Evolutionary conservation across 2,888 invertebrate genomes (phyloP), one percentile per base, ranked within the genome.

Genomic region (Zhuqinia jingwanae): DNA sequence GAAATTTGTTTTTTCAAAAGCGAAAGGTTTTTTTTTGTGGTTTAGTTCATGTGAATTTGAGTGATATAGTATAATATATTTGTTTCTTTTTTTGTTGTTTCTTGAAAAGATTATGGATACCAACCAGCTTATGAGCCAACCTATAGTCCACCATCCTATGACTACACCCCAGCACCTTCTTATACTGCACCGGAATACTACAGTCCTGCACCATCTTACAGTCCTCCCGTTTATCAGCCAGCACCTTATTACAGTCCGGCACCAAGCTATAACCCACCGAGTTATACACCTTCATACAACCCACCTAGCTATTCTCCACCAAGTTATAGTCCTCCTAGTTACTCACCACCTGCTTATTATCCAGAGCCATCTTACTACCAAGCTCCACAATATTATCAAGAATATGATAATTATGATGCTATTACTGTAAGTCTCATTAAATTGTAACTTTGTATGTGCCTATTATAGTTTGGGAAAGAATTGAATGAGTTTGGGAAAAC

Each of bases 351-450:
- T 36, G 70, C 77, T 13, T 80, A 78, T 56, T 80, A 65, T 58
- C 73, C 79, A 53, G 25, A 56, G 15, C 87, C 87, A 30, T 70
- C 45, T 58, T 82, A 83, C 50, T 87, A 77, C 22, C 83, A 73
- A 20, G 45, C 85, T 25, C 88, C 89, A 0, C 83, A 88, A 30
- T 90, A 89, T 75, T 88, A 89, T 68, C 84, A 87, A 22, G 90
- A 90, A 78, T 88, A 88, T 45, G 88, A 88, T 53, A 89, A 87
- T 70, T 89, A 89, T 63, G 89, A 90, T 42, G 89, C 90, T 45
- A 85, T 90, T 27, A 87, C 87, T 76, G 89, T 89, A 88, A 82
- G 82, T n/a, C n/a, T n/a, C n/a, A n/a, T n/a, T n/a, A n/a, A n/a
- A n/a, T n/a, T n/a, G n/a, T 82, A 15, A 36, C 8, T 5, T 25